Evolutionary conservation across 2,113 vertebrate genomes (phyloP), one percentile per base, ranked within the genome.

Genomic region (Euleptes europaea): DNA sequence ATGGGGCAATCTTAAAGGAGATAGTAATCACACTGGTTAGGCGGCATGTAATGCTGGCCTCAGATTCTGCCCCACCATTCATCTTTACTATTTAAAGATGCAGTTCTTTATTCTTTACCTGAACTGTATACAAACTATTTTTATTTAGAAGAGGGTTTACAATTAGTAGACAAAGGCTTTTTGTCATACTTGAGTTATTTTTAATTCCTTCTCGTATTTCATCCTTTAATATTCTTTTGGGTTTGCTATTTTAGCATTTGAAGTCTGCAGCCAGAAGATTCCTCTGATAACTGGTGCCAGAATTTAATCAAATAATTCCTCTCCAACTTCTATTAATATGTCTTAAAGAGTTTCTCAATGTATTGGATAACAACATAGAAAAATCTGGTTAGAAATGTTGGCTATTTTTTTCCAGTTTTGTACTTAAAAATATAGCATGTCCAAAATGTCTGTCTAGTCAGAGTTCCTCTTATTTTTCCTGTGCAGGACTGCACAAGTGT

Each of bases 231-330:
- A 63, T 54, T 84, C 42, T 67, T 70, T 38, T 54, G 66, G 14
- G 17, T 78, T 0, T 38, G 0, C 14, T 88, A 1, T 35, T 51
- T 86, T 49, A 65, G 23, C 54, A 73, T 80, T 80, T 33, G 66
- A 49, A 80, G n/a, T 9, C 26, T 73, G 44, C 15, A 51, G 54
- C 1, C 70, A 1, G 0, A 35, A 6, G 66, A 73, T 1, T 66
- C 3, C 33, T 80, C 83, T 87, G 11, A 35, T 51, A 23, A 78
- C 1, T 35, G 23, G 13, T 47, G 0, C 23, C 60, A 38, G 72
- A 71, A 42, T 66, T 75, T 69, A 54, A 76, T 67, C 33, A 86
- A 70, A 65, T 57, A 72, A 82, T 72, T 75, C 57, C 75, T 75
- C 12, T 5, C 49, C n/a, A 47, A 15, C 21, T 75, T 83, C n/a